These are phyloP conservation scores for Epirrhoe alternata DNA, from an alignment of 2,888 invertebrate species.

Conservation along the genomic window DNA sequence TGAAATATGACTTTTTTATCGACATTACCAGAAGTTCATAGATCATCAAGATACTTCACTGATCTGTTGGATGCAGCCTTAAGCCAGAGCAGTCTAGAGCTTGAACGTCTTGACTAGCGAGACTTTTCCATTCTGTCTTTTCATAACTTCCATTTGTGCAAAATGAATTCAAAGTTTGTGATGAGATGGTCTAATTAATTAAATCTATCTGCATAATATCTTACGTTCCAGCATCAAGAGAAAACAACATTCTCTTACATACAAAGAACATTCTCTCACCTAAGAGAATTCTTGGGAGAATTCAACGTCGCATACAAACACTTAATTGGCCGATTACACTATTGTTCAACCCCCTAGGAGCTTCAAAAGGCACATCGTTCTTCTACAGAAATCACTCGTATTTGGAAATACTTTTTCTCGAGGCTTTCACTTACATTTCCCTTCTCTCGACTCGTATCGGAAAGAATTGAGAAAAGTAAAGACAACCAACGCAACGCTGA, in stretches of 20 bases:
- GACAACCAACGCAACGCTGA: too few species aligned
- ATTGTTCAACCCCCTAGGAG: slow-evolving; percentile 73
- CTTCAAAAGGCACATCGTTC: slow-evolving; percentile 14
- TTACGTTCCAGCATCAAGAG: slow-evolving; percentile 3
- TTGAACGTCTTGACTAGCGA: too few species aligned
- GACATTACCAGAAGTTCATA: too few species aligned
- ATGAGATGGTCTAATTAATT: not conserved
- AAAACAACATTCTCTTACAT: slow-evolving; percentile 1
- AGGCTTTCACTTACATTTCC: too few species aligned
- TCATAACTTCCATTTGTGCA: too few species aligned
- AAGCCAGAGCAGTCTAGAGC: too few species aligned
- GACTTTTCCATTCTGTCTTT: not conserved
- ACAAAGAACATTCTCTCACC: slow-evolving; percentile 25
- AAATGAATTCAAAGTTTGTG: not conserved
- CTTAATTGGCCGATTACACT: slow-evolving; percentile 83
- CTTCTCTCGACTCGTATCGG: too few species aligned
- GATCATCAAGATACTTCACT: too few species aligned
- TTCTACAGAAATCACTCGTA: not conserved
- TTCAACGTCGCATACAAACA: slow-evolving; percentile 72
- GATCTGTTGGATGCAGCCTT: too few species aligned
- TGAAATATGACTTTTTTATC: too few species aligned
- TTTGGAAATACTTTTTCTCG: not conserved
- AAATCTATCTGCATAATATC: not conserved
- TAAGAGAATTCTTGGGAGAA: slow-evolving; percentile 54
- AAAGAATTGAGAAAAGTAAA: too few species aligned